Evolutionary conservation across 2,797 vertebrate genomes (phyloP), one percentile per base, ranked within the genome.

Genomic region (Enteromius treurensis): DNA sequence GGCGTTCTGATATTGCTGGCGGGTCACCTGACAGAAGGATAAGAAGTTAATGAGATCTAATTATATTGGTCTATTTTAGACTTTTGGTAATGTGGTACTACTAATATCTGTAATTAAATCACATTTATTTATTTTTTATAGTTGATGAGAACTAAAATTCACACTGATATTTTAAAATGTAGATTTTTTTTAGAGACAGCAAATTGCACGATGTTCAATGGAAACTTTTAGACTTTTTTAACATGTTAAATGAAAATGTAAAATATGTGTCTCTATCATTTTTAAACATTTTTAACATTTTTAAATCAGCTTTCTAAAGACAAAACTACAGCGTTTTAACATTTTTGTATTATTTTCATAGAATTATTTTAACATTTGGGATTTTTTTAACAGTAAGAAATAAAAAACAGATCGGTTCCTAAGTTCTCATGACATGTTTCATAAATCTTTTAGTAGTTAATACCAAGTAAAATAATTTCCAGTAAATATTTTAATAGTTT

Each of bases 1-100:
- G 0, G 98, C 98, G 0, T 99, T 99, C 92, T 98, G 96, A 91
- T 99, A 99, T 88, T 99, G 97, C 89, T 96, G 96, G 76, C 97
- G 93, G 17, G 96, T 97, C 89, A 99, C 95, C 98, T 99, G 92
- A 71, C 13, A 73, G 19, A 85, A 0, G 34, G 29, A 23, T 77
- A 58, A 62, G 40, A 19, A 53, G 40, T 42, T 23, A 83, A 8
- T 74, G 45, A 21, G 70, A 51, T 13, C 3, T 2, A 74, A 14
- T 74, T 37, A 74, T 55, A n/a, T 19, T 74, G 29, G 3, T 55
- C 83, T 84, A 14, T 85, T 80, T 17, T 42, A 4, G 45, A 53
- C 4, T 26, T 42, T 62, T 62, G 62, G 53, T 55, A 34, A 76
- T 58, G 34, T 4, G 32, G 32, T 21, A 42, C 74, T 42, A 21